Conservation (phyloP, 2,888 invertebrate species). For the Rhynchonema sp. region DNA sequence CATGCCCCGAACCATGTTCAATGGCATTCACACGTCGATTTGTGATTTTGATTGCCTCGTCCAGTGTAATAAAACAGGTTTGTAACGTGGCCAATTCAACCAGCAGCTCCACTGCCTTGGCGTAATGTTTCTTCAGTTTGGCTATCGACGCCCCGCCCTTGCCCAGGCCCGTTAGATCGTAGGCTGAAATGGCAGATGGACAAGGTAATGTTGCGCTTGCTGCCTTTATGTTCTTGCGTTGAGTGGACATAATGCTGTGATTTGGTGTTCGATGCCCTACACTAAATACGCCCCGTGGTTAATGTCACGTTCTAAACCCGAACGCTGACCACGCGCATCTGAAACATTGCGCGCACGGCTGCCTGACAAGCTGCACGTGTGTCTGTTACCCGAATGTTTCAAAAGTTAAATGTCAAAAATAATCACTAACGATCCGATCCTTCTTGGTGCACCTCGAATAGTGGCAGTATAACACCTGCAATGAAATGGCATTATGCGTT, state of each 20-base stretch:
- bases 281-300: no score
- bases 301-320: no score
- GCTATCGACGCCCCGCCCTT: conserved; percentile 91
- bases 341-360: background rate
- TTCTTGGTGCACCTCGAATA: conserved; percentile 83
- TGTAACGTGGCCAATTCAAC: conserved; percentile 93
- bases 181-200: conserved; percentile 36
- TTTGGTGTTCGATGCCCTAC: no score
- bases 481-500: no score
- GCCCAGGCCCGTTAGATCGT: conserved; percentile 85
- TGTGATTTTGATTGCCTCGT: conserved; percentile 95
- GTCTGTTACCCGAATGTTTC: no score
- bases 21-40: conserved; percentile 98
- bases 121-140: conserved; percentile 89
- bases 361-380: no score
- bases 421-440: conserved; percentile 54
- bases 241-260: no score
- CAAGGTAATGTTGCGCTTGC: no score
- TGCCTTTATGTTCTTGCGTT: no score
- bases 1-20: conserved; percentile 95
- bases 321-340: background rate
- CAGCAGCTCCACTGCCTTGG: conserved; percentile 71
- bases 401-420: conserved; percentile 6
- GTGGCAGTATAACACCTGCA: conserved; percentile 75
- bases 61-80: conserved; percentile 91